A percentile compares a stretch with the other conserved stretches of the same genome.
These are phyloP conservation scores for Agrilus biguttatus DNA, from an alignment of 2,888 invertebrate species.

Conservation along the genomic window DNA sequence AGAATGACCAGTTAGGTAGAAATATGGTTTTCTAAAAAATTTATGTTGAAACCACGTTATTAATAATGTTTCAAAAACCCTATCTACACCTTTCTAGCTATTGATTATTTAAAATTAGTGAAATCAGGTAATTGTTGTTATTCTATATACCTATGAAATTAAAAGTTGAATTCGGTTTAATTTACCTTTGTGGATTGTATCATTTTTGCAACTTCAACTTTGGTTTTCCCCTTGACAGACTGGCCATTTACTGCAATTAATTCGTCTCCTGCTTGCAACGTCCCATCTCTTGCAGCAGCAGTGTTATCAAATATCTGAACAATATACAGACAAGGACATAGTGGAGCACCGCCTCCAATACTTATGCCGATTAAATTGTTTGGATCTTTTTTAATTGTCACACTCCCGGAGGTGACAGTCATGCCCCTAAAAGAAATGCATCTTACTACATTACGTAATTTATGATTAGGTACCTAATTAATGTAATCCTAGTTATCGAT, in stretches of 20 bases:
- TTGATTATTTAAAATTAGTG: too few species aligned
- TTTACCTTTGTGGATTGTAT: conserved; percentile 78
- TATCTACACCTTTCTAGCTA: too few species aligned
- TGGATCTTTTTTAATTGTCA: conserved; percentile 79
- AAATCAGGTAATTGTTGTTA: too few species aligned
- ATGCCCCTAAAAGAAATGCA: conserved; percentile 63
- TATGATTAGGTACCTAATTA: too few species aligned
- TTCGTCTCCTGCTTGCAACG: conserved; percentile 93
- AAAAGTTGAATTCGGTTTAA: neutral
- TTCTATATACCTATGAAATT: too few species aligned
- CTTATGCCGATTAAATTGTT: conserved; percentile 94
- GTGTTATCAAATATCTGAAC: conserved; percentile 99
- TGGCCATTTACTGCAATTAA: conserved; percentile 85
- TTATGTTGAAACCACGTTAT: too few species aligned
- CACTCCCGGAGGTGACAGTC: conserved; percentile 90
- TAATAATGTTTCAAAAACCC: too few species aligned
- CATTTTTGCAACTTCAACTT: conserved; percentile 98
- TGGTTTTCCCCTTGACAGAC: conserved; percentile 90
- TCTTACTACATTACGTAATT: too few species aligned
- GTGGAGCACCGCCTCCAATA: conserved; percentile 90
- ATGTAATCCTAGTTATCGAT: too few species aligned
- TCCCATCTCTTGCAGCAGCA: conserved; percentile 85
- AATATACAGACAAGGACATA: conserved; percentile 95
- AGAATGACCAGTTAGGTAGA: too few species aligned
- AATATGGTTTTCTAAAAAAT: too few species aligned